Base-by-base conservation (phyloP, 2,888 invertebrate species). In the Ypsolopha sequella region DNA sequence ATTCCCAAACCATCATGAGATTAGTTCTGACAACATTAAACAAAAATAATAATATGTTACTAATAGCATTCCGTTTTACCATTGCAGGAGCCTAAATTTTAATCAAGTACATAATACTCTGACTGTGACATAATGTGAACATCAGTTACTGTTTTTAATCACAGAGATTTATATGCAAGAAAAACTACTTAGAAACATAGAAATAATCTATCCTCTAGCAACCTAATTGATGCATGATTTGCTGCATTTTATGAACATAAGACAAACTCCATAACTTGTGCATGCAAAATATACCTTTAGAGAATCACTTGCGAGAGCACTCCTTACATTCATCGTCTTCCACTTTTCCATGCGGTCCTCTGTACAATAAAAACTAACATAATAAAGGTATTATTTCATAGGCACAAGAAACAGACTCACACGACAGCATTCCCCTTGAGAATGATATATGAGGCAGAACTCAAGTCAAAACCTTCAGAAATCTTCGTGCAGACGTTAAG, bases 21-120 rank as follows among this genome's bases (percentile, higher is more conserved):
- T 84, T 82, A 84, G 80, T 84, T 80, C 65, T 69, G 76, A 80
- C 80, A 81, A 81, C 80, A 79, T 82, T 78, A 78, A 81, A 81
- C 76, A 80, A 80, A 81, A 81, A 75, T n/a, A n/a, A 74, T 75
- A 58, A 76, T 74, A 77, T 74, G 76, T 80, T 77, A 82, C 82
- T 80, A 82, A 82, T 80, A 84, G 80, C 76, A 75, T 75, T 74
- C 76, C 74, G 78, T 73, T 73, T 79, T 62, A 72, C 66, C 69
- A 71, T 73, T 63, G 64, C 76, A 80, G 81, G 77, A 74, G 76
- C 70, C 79, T 77, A 84, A 75, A 66, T 68, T 24, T 47, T 8
- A 47, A 11, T 24, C 24, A 14, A 24, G 33, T 49, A 75, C 69
- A 33, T 80, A 84, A 81, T 81, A 84, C 81, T 82, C 76, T 80